A percentile compares a stretch with the other conserved stretches of the same genome.
Conservation (phyloP, 1,140 invertebrate genomes). For the Drosophila sulfurigaster region DNA sequence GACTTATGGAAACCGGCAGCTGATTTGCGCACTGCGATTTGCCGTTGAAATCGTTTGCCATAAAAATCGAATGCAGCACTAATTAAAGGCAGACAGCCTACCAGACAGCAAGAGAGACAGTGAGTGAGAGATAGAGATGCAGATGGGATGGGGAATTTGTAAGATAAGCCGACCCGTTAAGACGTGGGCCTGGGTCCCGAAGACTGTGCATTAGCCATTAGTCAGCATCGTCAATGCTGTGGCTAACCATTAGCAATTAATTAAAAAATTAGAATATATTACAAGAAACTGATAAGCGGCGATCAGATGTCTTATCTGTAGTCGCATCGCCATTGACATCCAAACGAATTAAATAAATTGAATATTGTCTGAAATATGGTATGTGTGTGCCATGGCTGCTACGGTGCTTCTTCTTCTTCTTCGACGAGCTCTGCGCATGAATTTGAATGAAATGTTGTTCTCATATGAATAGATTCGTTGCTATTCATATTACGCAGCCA, state of each 20-base stretch:
- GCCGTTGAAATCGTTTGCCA: constrained; percentile 61
- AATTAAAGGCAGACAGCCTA: constrained; percentile 61
- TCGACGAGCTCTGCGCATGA: constrained; percentile 13
- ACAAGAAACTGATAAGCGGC: constrained; percentile 49
- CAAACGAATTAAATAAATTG: constrained; percentile 81
- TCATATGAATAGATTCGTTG: constrained; percentile 37
- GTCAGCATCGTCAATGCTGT: constrained; percentile 58
- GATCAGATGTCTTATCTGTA: constrained; percentile 61
- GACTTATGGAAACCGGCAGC: constrained; percentile 79
- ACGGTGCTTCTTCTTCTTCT: constrained; percentile 12
- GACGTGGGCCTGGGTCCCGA: constrained; percentile 23
- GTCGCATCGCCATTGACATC: constrained; percentile 70
- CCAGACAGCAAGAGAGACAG: constrained; percentile 13
- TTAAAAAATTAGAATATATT: constrained; percentile 84
- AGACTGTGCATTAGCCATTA: constrained; percentile 59
- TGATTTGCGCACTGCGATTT: constrained; percentile 70
- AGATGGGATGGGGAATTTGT: constrained; percentile 19
- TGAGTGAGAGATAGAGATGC: constrained; percentile 17
- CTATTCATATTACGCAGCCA: constrained; percentile 50
- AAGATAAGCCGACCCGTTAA: constrained; percentile 74
- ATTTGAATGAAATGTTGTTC: constrained; percentile 77
- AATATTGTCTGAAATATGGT: constrained; percentile 57
- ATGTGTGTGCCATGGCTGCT: constrained; percentile 7
- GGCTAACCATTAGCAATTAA: constrained; percentile 83
- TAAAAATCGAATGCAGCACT: constrained; percentile 71